Percentiles rank a stretch among this genome's conserved stretches.
Conservation (phyloP, 1,140 invertebrate genomes). For the Hypothenemus hampei region DNA sequence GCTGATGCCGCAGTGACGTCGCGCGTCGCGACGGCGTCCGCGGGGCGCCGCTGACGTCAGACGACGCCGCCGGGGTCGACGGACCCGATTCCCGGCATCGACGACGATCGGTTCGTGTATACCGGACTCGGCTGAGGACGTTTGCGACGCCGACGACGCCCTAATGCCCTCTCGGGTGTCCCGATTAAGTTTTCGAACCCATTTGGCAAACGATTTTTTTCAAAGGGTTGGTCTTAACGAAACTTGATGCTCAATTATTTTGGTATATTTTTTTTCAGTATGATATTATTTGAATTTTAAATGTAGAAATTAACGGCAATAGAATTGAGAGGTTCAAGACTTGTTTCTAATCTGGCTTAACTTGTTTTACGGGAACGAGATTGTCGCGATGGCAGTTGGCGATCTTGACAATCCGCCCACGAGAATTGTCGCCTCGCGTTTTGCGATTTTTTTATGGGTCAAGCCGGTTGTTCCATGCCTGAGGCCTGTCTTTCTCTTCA, state of each 20-base stretch:
- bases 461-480: neutral
- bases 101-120: no score
- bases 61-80: constrained; percentile 25
- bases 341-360: no score
- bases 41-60: constrained; percentile 18
- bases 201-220: neutral
- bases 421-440: neutral
- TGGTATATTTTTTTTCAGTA: no score
- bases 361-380: no score
- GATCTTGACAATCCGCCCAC: neutral
- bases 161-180: constrained; percentile 3
- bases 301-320: no score
- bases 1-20: constrained; percentile 31
- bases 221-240: no score
- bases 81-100: constrained; percentile 12
- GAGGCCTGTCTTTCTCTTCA: neutral
- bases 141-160: neutral
- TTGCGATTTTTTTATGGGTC: neutral
- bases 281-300: no score
- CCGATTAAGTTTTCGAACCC: neutral
- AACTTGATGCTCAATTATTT: no score
- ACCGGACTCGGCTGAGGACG: neutral
- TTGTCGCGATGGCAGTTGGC: no score
- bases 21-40: constrained; percentile 19
- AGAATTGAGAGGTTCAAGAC: no score